phyloP scores from a whole-genome alignment of 2,888 invertebrate species.

The Nephrocerus scutellatus region DNA sequence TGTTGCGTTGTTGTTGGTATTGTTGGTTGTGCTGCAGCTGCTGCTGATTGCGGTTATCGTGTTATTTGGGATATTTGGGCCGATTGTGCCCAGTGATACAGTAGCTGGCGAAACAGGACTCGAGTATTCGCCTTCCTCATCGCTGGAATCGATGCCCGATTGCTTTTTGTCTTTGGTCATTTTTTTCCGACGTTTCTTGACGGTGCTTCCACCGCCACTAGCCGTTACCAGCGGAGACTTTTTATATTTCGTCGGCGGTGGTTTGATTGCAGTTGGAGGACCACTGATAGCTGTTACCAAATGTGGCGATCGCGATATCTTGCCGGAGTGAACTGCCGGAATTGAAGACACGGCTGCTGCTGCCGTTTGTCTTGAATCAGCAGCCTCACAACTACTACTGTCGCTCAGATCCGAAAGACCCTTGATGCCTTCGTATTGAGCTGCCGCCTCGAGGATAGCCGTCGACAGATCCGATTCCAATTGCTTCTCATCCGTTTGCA shows the following conservation, averaged over 20 bases:
- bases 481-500: conserved; percentile 21
- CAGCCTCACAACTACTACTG: conserved; percentile 33
- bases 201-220: too few species aligned
- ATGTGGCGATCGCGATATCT: conserved; percentile 18
- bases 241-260: too few species aligned
- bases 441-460: conserved; percentile 23
- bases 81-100: conserved; percentile 29
- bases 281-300: too few species aligned
- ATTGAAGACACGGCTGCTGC: conserved; percentile 19
- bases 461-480: conserved; percentile 25
- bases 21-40: conserved; percentile 5
- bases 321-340: conserved; percentile 17
- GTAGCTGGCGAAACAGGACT: conserved; percentile 40
- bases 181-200: conserved; percentile 18
- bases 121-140: conserved; percentile 39
- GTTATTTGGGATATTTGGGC: too few species aligned
- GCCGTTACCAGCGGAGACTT: conserved; percentile 13
- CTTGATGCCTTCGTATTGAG: conserved; percentile 22
- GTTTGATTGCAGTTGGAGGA: too few species aligned
- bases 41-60: conserved; percentile 19
- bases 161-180: conserved; percentile 21
- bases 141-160: conserved; percentile 20
- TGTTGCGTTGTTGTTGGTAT: conserved; percentile 27
- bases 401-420: conserved; percentile 32
- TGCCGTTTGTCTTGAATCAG: conserved; percentile 13